Conservation (phyloP, 1,140 invertebrate species). For the Drosophila parabipectinata region DNA sequence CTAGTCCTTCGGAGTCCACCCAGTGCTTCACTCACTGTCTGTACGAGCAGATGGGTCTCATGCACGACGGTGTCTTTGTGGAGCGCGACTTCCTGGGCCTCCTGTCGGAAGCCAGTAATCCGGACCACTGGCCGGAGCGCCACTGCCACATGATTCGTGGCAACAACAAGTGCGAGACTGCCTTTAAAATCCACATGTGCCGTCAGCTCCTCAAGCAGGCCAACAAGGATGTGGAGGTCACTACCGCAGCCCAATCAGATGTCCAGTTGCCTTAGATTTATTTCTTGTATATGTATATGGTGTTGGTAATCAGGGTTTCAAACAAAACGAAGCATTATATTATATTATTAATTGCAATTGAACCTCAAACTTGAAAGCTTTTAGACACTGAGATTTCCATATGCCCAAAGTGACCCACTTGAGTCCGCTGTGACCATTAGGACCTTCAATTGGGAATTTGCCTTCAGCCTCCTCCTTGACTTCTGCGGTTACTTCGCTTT, state of each 20-base stretch:
- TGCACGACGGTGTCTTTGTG: slow-evolving; percentile 57
- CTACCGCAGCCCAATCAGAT: slow-evolving; percentile 2
- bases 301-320: slow-evolving; percentile 6
- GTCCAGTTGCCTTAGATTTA: slow-evolving; percentile 11
- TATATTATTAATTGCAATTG: not conserved
- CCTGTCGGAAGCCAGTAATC: slow-evolving; percentile 35
- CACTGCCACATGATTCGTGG: slow-evolving; percentile 42
- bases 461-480: not conserved
- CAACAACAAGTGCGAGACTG: slow-evolving; percentile 53
- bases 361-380: not conserved
- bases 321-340: not conserved
- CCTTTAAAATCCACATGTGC: slow-evolving; percentile 57
- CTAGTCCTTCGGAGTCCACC: slow-evolving; percentile 27
- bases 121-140: slow-evolving; percentile 23
- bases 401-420: slow-evolving; percentile 12
- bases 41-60: slow-evolving; percentile 60
- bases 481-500: slow-evolving; percentile 65
- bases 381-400: slow-evolving; percentile 8
- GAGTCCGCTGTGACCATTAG: slow-evolving; percentile 34
- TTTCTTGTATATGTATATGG: not conserved
- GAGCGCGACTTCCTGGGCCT: slow-evolving; percentile 38
- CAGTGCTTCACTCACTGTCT: slow-evolving; percentile 62
- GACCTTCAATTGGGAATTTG: slow-evolving; percentile 28
- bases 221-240: slow-evolving; percentile 24
- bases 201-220: slow-evolving; percentile 23